Percentiles rank a stretch among this genome's conserved stretches.
These are phyloP conservation scores for Miichthys miiuy DNA, from an alignment of 2,797 vertebrate genomes.

Conservation along the genomic window DNA sequence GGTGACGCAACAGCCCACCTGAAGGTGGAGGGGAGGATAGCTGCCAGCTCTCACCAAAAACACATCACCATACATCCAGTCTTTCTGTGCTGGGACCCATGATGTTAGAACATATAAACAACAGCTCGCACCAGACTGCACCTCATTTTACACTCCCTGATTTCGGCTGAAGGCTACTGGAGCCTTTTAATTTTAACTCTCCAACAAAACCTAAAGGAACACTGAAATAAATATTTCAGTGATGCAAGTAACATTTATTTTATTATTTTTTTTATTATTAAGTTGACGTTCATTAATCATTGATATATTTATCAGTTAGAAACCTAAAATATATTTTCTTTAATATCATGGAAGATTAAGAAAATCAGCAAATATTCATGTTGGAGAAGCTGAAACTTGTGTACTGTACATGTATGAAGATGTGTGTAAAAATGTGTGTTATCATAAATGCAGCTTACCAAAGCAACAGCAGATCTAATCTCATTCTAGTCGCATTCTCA, in stretches of 20 bases:
- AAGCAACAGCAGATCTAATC: constrained; percentile 42
- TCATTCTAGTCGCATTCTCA: not conserved
- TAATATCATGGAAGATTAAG: not conserved
- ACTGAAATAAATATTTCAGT: not conserved
- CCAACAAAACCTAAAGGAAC: no score
- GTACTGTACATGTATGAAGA: not conserved
- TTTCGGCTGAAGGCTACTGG: no score
- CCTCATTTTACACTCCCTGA: not conserved
- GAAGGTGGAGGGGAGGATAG: constrained; percentile 29
- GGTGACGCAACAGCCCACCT: constrained; percentile 49
- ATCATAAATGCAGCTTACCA: not conserved
- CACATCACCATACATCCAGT: constrained; percentile 9
- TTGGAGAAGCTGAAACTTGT: not conserved
- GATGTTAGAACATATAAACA: not conserved
- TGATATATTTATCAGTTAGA: not conserved
- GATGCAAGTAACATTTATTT: not conserved
- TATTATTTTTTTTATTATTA: no score
- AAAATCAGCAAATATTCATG: not conserved
- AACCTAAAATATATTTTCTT: not conserved
- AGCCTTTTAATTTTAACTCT: no score
- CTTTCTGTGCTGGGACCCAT: not conserved
- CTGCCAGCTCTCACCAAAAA: constrained; percentile 48
- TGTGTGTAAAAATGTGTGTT: not conserved
- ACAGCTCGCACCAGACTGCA: not conserved
- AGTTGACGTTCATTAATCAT: not conserved